Base-by-base conservation (phyloP, 2,797 vertebrate species). In the Crocodylus rhombifer region DNA sequence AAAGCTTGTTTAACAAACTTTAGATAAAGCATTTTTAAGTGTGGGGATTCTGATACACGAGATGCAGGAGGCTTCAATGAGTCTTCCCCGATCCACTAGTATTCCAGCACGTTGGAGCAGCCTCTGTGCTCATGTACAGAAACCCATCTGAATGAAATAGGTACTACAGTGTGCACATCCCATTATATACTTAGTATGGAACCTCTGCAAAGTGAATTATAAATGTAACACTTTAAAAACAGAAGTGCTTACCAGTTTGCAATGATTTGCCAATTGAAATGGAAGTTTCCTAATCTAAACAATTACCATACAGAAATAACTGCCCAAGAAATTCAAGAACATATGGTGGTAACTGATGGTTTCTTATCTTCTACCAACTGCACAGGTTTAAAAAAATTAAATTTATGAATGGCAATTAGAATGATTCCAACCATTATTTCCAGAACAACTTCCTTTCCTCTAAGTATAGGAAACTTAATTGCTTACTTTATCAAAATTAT, bases 91-190 rank as follows among this genome's bases (percentile, higher is more conserved):
- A 42, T 42, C 7, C 42, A 42, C 42, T 42, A 42, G 7, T 7
- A 42, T 42, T 42, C 42, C 42, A 42, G 42, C 42, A 42, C 42
- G 9, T 42, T 42, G 42, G 42, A 42, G 42, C 42, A 8, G 42
- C 42, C 42, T 42, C 42, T 8, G 42, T 42, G 42, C 42, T 42
- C 42, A 42, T 42, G 42, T 42, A 42, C 42, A 42, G 42, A 7
- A 7, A 42, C 42, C 42, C 42, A 42, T 9, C 42, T 42, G 42
- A 42, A 65, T 28, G 51, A 60, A 36, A 20, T n/a, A 23, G 83
- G 63, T 26, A 73, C 1, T 5, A 56, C 0, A 5, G 1, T 15
- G 20, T 1, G 0, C 42, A 2, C 1, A 1, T 1, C 0, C 25
- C 2, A 2, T 6, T 1, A 0, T 9, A 8, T 14, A 67, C 15